phyloP scores from a whole-genome alignment of 2,888 invertebrate genomes.

The Drosophila neutralis region DNA sequence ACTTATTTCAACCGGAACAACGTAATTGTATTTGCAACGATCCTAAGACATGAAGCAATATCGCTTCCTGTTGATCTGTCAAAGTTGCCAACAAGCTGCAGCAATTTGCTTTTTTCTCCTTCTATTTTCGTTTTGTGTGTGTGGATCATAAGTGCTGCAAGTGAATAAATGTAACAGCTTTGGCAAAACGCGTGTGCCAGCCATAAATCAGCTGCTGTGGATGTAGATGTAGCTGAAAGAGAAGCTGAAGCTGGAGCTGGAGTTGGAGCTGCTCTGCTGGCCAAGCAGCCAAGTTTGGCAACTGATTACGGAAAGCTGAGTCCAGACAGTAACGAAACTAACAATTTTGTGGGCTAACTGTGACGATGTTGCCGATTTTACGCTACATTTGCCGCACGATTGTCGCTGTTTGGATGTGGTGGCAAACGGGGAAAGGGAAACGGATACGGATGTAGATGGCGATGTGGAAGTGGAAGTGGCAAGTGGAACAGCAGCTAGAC shows the following conservation, averaged over 20 bases:
- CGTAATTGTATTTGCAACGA: background rate
- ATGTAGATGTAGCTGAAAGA: slow-evolving; percentile 5
- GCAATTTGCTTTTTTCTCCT: background rate
- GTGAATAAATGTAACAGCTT: slow-evolving; percentile 44
- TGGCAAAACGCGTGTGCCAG: slow-evolving; percentile 50
- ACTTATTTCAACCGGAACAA: background rate
- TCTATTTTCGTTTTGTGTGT: background rate
- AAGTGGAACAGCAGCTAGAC: slow-evolving; percentile 49
- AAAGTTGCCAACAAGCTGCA: background rate
- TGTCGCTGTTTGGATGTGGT: slow-evolving; percentile 52
- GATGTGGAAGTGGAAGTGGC: slow-evolving; percentile 38
- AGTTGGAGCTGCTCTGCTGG: slow-evolving; percentile 2
- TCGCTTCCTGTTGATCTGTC: slow-evolving; percentile 34
- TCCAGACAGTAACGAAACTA: slow-evolving; percentile 66
- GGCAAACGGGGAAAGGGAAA: background rate
- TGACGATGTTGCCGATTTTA: slow-evolving; percentile 71
- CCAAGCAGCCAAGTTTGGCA: slow-evolving; percentile 38
- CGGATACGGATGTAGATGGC: slow-evolving; percentile 7
- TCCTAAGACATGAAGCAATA: background rate
- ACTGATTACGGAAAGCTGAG: slow-evolving; percentile 59
- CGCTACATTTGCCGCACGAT: slow-evolving; percentile 75
- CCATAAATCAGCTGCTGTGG: slow-evolving; percentile 59
- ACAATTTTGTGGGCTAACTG: slow-evolving; percentile 67
- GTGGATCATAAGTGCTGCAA: slow-evolving; percentile 30
- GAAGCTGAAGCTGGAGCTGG: background rate